These are phyloP conservation scores for Meteorus sp. DNA, from an alignment of 1,140 invertebrate species.

Conservation along the genomic window DNA sequence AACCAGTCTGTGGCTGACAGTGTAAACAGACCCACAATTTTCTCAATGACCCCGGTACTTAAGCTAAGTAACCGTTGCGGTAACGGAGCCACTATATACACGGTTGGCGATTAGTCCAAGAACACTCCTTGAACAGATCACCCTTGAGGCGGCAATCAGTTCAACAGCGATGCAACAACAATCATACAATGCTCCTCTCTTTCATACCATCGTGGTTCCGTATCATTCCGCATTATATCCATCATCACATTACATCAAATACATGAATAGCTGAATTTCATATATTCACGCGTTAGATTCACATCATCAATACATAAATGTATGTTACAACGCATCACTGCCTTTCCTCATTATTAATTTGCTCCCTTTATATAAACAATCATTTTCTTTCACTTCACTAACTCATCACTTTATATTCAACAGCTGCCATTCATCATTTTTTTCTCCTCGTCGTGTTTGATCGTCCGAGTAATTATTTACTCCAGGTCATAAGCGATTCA, in stretches of 20 bases:
- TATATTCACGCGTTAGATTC: too few relatives aligned
- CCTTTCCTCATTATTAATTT: too few relatives aligned
- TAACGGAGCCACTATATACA: conserved; percentile 40
- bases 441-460: neutral
- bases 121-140: conserved; percentile 34
- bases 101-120: conserved; percentile 39
- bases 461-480: conserved; percentile 10
- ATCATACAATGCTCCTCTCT: conserved; percentile 1
- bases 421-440: neutral
- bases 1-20: conserved; percentile 55
- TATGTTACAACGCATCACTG: too few relatives aligned
- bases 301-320: too few relatives aligned
- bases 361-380: too few relatives aligned
- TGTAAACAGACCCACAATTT: conserved; percentile 57
- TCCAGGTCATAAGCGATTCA: neutral
- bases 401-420: too few relatives aligned
- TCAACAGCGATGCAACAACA: conserved; percentile 10
- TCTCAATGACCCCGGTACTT: conserved; percentile 55
- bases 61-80: conserved; percentile 49
- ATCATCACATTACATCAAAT: too few relatives aligned
- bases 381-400: too few relatives aligned
- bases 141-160: conserved; percentile 3
- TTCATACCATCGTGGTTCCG: too few relatives aligned
- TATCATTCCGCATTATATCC: too few relatives aligned
- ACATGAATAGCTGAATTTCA: too few relatives aligned